These are phyloP conservation scores for Mesocricetus auratus DNA, from an alignment of 2,113 vertebrate species.

Conservation along the genomic window DNA sequence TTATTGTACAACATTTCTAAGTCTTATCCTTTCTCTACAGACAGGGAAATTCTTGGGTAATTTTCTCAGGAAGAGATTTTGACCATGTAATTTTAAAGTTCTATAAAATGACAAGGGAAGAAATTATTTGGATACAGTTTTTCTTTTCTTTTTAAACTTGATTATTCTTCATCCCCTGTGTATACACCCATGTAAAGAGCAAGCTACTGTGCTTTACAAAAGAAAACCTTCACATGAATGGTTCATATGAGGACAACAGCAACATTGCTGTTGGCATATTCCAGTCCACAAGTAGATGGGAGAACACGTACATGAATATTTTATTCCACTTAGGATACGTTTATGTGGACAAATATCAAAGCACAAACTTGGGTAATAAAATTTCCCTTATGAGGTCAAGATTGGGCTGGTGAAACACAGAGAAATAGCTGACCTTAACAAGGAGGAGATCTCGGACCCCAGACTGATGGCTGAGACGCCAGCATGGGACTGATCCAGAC, in stretches of 20 bases:
- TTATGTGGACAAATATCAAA: background rate
- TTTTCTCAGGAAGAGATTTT: conserved; percentile 70
- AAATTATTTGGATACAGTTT: conserved; percentile 44
- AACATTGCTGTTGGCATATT: background rate
- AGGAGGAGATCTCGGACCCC: no score
- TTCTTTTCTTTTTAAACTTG: conserved; percentile 27
- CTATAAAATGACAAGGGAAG: conserved; percentile 55
- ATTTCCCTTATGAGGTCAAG: background rate
- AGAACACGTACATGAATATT: background rate
- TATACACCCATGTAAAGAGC: conserved; percentile 43
- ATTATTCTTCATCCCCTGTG: background rate
- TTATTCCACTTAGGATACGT: conserved; percentile 50
- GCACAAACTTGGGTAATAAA: conserved; percentile 17
- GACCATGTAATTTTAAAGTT: conserved; percentile 66
- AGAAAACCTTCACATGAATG: conserved; percentile 3
- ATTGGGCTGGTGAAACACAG: no score
- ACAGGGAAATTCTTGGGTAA: conserved; percentile 58
- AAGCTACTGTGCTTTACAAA: conserved; percentile 60
- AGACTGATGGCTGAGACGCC: no score
- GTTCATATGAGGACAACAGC: background rate
- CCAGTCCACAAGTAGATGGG: background rate
- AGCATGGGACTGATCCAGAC: no score
- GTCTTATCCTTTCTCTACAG: conserved; percentile 25
- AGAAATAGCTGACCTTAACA: no score
- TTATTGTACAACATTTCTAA: conserved; percentile 53